Evolutionary conservation across 2,797 vertebrate species (phyloP).

Genomic region (Emydoidea blandingii): DNA sequence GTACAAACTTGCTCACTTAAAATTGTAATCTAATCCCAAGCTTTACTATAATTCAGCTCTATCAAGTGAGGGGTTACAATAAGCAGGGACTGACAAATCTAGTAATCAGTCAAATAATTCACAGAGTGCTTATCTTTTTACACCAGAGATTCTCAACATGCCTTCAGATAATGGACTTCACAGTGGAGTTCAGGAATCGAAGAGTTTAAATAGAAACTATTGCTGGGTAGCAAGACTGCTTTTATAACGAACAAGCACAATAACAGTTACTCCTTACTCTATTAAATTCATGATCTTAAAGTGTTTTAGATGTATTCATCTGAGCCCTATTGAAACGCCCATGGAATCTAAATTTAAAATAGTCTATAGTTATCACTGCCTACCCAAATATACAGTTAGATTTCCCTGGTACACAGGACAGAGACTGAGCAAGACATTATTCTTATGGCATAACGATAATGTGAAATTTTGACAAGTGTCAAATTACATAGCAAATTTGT

Average conservation of each 20-base stretch:
- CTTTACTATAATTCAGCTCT: background rate
- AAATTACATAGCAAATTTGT: background rate
- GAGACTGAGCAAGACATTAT: background rate
- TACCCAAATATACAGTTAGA: background rate
- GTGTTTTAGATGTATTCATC: background rate
- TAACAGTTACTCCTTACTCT: background rate
- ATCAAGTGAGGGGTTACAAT: background rate
- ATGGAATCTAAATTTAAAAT: background rate
- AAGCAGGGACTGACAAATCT: background rate
- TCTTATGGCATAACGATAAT: background rate
- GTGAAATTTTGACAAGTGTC: background rate
- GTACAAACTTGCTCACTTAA: conserved; percentile 7
- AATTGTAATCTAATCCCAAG: background rate
- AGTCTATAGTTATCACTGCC: background rate
- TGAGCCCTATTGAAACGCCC: background rate
- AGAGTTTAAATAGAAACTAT: background rate
- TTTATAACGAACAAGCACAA: background rate
- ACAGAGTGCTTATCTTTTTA: background rate
- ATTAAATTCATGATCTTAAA: background rate
- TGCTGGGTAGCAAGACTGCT: background rate
- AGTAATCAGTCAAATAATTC: background rate
- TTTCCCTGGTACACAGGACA: background rate
- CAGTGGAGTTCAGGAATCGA: background rate
- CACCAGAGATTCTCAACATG: background rate
- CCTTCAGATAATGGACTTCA: background rate